phyloP scores from a whole-genome alignment of 2,797 vertebrate species.

The Uromys caudimaculatus region DNA sequence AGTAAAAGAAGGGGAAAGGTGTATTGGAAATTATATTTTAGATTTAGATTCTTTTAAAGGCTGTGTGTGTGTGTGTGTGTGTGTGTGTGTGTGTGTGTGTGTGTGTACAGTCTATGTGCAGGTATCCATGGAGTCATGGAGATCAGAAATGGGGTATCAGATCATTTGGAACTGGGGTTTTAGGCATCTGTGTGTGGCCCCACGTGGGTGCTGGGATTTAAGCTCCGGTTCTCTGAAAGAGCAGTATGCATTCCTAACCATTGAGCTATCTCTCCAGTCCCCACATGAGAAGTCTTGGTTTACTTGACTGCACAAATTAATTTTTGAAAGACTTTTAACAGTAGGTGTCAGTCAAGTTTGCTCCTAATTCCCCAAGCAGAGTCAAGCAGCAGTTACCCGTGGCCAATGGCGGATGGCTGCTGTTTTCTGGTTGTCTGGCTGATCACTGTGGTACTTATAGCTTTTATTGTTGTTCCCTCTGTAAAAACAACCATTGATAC shows the following conservation, averaged over 20 bases:
- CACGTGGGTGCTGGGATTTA: background rate
- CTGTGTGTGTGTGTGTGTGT: background rate
- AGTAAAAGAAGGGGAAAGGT: background rate
- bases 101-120: background rate
- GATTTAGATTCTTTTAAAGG: background rate
- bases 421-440: constrained; percentile 41
- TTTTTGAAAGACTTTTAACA: constrained; percentile 16
- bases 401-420: background rate
- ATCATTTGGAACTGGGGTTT: background rate
- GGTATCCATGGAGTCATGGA: background rate
- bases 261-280: background rate
- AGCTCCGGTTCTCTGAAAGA: background rate
- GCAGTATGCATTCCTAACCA: background rate
- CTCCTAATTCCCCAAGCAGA: constrained; percentile 16
- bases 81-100: background rate
- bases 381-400: background rate
- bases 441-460: constrained; percentile 68
- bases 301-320: constrained; percentile 18
- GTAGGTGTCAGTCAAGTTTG: background rate
- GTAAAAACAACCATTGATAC: constrained; percentile 33
- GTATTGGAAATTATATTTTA: background rate
- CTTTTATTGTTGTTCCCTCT: constrained; percentile 53
- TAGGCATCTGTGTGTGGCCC: background rate
- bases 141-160: background rate
- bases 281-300: background rate